Evolutionary conservation across 1,140 invertebrate genomes (phyloP).

Genomic region (Spodoptera frugiperda): DNA sequence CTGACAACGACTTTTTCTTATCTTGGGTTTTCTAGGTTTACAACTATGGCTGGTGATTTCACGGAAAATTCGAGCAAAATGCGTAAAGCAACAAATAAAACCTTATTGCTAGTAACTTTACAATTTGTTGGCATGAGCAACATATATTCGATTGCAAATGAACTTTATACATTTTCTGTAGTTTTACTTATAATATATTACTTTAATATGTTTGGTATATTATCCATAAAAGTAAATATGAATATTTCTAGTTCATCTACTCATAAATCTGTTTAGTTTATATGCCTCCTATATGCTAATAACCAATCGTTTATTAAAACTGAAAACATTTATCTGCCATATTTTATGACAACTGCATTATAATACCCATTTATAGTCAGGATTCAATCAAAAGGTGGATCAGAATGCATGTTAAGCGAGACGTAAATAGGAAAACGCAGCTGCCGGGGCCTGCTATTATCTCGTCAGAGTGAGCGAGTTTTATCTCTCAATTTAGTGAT

Average conservation of each 20-base stretch:
- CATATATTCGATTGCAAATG: too few species aligned
- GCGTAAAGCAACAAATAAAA: neutral
- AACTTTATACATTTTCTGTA: too few species aligned
- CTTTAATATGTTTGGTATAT: too few species aligned
- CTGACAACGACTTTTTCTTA: neutral
- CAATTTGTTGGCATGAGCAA: too few species aligned
- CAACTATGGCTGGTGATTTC: neutral
- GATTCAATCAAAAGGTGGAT: slow-evolving; percentile 47
- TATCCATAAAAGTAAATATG: too few species aligned
- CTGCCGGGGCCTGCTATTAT: slow-evolving; percentile 66
- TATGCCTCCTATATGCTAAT: too few species aligned
- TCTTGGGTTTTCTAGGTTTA: slow-evolving; percentile 17
- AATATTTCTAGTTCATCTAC: too few species aligned
- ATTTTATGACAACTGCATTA: neutral
- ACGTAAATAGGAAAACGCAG: slow-evolving; percentile 61
- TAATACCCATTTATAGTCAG: slow-evolving; percentile 17
- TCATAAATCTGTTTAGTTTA: too few species aligned
- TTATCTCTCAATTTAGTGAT: slow-evolving; percentile 82
- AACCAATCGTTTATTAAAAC: too few species aligned
- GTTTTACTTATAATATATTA: too few species aligned
- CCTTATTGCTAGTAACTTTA: neutral
- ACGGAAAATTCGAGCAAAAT: neutral
- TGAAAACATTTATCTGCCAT: neutral
- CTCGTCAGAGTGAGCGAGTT: slow-evolving; percentile 67
- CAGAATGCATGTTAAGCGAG: slow-evolving; percentile 43